Conservation (phyloP, 2,113 vertebrate species). For the Rynchops niger region DNA sequence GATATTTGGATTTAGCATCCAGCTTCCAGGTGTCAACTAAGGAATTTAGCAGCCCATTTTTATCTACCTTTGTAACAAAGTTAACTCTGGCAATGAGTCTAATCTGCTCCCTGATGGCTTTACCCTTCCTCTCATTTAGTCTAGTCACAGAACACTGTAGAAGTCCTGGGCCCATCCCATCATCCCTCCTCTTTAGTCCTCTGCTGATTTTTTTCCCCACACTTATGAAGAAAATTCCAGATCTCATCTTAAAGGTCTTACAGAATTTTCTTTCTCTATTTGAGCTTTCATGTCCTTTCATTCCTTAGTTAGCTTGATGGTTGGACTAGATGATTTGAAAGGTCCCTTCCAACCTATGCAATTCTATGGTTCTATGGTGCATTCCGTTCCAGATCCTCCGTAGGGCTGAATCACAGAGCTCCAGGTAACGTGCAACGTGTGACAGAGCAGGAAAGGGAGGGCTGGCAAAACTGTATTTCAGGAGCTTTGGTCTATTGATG, state of each 20-base stretch:
- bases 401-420: not conserved
- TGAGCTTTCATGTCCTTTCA: not conserved
- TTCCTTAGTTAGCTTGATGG: not conserved
- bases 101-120: not conserved
- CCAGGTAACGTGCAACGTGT: fast-evolving
- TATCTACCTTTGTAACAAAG: not conserved
- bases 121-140: not conserved
- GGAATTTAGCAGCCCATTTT: not conserved
- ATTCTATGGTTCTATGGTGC: too few relatives aligned
- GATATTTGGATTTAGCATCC: not conserved
- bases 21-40: not conserved
- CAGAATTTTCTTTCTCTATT: not conserved
- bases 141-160: not conserved
- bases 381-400: not conserved
- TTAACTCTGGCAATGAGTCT: not conserved
- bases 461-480: not conserved
- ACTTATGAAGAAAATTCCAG: not conserved
- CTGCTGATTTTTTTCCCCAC: not conserved
- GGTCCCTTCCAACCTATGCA: too few relatives aligned
- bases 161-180: not conserved
- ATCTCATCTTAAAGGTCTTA: not conserved
- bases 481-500: not conserved
- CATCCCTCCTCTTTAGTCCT: not conserved
- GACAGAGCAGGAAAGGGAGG: not conserved
- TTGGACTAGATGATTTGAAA: too few relatives aligned